phyloP scores from a whole-genome alignment of 2,797 vertebrate genomes.

The Mus minutoides region DNA sequence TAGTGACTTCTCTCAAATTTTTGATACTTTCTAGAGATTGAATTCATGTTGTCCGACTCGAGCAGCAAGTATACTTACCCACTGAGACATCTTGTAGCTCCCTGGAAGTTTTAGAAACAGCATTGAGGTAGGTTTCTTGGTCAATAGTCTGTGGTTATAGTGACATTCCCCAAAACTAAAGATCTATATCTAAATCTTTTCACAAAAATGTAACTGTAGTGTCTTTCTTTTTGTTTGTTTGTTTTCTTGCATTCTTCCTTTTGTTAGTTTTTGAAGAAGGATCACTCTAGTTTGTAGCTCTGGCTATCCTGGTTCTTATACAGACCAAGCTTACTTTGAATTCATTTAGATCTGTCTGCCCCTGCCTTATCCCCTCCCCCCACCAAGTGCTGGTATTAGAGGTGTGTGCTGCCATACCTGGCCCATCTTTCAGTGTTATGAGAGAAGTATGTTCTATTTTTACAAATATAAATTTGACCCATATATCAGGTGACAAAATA shows the following conservation, averaged over 20 bases:
- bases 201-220: background rate
- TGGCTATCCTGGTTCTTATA: background rate
- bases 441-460: background rate
- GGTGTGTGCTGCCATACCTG: background rate
- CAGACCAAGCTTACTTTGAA: background rate
- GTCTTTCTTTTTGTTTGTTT: background rate
- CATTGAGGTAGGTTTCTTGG: background rate
- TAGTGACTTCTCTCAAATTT: background rate
- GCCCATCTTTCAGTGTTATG: background rate
- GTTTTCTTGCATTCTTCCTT: background rate
- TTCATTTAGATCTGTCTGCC: background rate
- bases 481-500: background rate
- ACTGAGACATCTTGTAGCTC: background rate
- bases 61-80: background rate
- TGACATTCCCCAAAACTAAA: background rate
- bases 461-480: background rate
- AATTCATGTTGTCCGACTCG: background rate
- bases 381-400: background rate
- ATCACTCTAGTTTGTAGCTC: background rate
- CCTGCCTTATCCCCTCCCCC: fast-evolving
- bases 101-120: background rate
- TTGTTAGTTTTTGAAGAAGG: background rate
- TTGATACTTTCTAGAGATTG: background rate
- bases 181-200: background rate
- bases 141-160: background rate